These are phyloP conservation scores for Drosophila leontia DNA, from an alignment of 1,140 invertebrate genomes.

Conservation along the genomic window DNA sequence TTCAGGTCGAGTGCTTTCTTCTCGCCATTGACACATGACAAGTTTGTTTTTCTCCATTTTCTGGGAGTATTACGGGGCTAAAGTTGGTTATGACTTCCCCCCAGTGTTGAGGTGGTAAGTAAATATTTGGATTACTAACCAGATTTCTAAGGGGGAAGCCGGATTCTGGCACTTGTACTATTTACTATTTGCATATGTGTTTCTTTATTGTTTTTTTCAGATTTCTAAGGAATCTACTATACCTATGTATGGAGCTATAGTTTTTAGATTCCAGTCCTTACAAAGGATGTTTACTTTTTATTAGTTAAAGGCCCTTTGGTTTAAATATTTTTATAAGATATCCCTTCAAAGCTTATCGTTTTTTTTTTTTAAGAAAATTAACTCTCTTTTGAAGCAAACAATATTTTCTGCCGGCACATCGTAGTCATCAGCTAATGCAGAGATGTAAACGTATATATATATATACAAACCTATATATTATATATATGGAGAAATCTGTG, in stretches of 20 bases:
- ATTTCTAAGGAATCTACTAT: background rate
- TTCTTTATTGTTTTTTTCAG: too few species aligned
- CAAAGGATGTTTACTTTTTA: too few species aligned
- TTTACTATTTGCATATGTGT: background rate
- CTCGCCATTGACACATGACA: slow-evolving; percentile 44
- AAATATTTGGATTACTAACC: slow-evolving; percentile 28
- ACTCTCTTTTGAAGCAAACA: background rate
- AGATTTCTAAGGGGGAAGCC: background rate
- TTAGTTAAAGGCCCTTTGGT: too few species aligned
- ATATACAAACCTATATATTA: background rate
- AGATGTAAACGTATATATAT: slow-evolving; percentile 8
- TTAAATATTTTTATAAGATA: too few species aligned
- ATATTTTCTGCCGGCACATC: background rate
- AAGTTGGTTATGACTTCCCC: slow-evolving; percentile 21
- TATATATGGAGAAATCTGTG: slow-evolving; percentile 3
- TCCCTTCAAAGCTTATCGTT: background rate
- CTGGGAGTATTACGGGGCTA: background rate
- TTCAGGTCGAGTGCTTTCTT: slow-evolving; percentile 65
- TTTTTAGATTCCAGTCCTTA: too few species aligned
- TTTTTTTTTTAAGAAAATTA: background rate
- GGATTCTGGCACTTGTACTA: slow-evolving; percentile 5
- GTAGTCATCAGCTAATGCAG: slow-evolving; percentile 5
- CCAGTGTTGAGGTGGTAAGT: background rate
- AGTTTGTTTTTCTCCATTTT: slow-evolving; percentile 41
- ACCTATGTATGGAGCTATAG: too few species aligned